A percentile compares a stretch with the other conserved stretches of the same genome.
phyloP scores from a whole-genome alignment of 1,140 invertebrate genomes.

The Bradynema listronoti region DNA sequence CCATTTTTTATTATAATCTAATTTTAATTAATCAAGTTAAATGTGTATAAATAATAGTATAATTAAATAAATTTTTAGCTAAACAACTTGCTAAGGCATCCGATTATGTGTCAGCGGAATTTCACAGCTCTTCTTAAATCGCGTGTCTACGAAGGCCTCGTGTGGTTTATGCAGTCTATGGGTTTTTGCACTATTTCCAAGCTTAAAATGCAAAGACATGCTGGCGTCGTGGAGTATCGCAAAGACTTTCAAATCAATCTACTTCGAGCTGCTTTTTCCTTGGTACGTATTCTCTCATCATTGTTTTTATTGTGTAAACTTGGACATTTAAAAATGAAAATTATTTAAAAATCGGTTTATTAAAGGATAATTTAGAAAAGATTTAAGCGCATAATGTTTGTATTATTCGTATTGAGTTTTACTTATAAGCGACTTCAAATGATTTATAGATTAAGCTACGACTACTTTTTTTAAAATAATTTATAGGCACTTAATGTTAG shows the following conservation, averaged over 20 bases:
- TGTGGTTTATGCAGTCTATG: slow-evolving; percentile 50
- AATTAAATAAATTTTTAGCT: slow-evolving; percentile 21
- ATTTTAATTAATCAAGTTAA: too few relatives aligned
- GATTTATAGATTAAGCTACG: too few relatives aligned
- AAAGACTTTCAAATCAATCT: slow-evolving; percentile 48
- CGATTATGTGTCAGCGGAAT: slow-evolving; percentile 23
- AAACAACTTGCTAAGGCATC: slow-evolving; percentile 31
- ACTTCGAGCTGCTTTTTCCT: slow-evolving; percentile 43
- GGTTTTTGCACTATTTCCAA: slow-evolving; percentile 33
- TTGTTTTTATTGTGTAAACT: neutral
- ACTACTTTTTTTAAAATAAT: too few relatives aligned
- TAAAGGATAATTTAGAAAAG: neutral
- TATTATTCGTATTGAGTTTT: too few relatives aligned
- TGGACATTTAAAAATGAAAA: neutral
- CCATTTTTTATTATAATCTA: too few relatives aligned
- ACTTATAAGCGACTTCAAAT: too few relatives aligned
- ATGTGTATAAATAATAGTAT: neutral
- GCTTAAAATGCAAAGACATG: slow-evolving; percentile 35
- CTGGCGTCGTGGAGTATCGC: slow-evolving; percentile 23
- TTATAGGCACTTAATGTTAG: too few relatives aligned
- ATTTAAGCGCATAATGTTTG: neutral
- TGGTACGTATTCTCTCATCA: slow-evolving; percentile 26
- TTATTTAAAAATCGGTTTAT: neutral
- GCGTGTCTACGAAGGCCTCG: slow-evolving; percentile 33
- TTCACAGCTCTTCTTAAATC: slow-evolving; percentile 11